These are phyloP conservation scores for Heterohyrax brucei DNA, from an alignment of 2,797 vertebrate genomes.

Conservation along the genomic window DNA sequence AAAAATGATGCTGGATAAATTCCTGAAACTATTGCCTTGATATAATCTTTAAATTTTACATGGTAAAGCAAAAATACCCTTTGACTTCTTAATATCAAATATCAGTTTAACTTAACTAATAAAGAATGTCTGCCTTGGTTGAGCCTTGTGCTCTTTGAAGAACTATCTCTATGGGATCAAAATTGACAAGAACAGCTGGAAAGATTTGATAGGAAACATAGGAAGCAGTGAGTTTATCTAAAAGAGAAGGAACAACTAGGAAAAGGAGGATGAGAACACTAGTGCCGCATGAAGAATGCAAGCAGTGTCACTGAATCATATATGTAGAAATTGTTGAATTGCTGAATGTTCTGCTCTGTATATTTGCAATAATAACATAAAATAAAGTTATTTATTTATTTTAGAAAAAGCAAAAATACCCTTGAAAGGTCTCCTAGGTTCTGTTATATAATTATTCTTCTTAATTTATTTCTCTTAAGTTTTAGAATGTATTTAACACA, in stretches of 20 bases:
- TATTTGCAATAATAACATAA: neutral
- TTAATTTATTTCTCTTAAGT: constrained; percentile 1
- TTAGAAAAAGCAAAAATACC: constrained; percentile 31
- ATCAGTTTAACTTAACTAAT: neutral
- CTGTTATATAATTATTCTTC: constrained; percentile 14
- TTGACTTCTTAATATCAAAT: neutral
- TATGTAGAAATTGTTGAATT: neutral
- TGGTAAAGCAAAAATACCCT: neutral
- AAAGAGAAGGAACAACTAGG: neutral
- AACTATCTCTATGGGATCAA: neutral
- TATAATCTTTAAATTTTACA: neutral
- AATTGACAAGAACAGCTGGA: neutral
- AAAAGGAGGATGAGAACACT: neutral
- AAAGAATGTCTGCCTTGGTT: neutral
- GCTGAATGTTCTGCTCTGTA: neutral
- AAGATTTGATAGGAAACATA: neutral
- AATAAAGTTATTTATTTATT: neutral
- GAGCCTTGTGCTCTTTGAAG: neutral
- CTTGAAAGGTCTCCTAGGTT: neutral
- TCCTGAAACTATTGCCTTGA: neutral
- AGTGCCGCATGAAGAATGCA: neutral
- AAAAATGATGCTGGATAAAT: neutral
- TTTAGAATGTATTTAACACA: constrained; percentile 20
- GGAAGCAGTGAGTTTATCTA: neutral
- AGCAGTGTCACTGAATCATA: neutral